Evolutionary conservation across 2,113 vertebrate genomes (phyloP), one percentile per base, ranked within the genome.

Genomic region (Seriola quinqueradiata): DNA sequence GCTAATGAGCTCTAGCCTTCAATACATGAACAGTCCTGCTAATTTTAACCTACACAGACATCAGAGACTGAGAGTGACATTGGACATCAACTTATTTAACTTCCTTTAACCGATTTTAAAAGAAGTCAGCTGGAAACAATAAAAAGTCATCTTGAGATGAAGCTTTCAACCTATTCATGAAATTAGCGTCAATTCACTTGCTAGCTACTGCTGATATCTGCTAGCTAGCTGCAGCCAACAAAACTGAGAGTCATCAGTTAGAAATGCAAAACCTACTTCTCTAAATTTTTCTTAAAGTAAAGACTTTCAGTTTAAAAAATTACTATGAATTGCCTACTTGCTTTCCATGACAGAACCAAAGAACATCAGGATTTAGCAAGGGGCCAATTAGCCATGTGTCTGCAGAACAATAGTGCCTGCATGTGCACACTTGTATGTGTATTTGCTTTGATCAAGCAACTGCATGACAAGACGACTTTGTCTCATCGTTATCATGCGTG

Each of bases 401-500:
- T 70, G 58, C 69, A 74, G 61, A 77, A 23, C 44, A 59, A 58
- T 40, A 42, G 25, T 2, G 68, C 50, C 57, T 74, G 80, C 42
- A 21, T 57, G 60, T 59, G 66, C 13, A 13, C 25, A 46, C 64
- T 40, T 70, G 52, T 17, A 48, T 55, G 55, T 32, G 58, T 71
- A 28, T 72, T 74, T 79, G 65, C 48, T 75, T 60, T 63, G 54
- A 74, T 59, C 11, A 17, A 38, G 44, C 44, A 54, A 21, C 52
- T 42, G 42, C 48, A 77, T 32, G 55, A 65, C 79, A 65, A 66
- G 59, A 74, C 13, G 12, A 70, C 59, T 89, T 65, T 54, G 12
- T 54, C 28, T 85, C 38, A 57, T 83, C 63, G 58, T 81, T 75
- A 71, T 4, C 55, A 59, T n/a, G 42, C 32, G 6, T 57, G 72